Base-by-base conservation (phyloP, 2,113 vertebrate genomes). In the Chaetodon auriga region DNA sequence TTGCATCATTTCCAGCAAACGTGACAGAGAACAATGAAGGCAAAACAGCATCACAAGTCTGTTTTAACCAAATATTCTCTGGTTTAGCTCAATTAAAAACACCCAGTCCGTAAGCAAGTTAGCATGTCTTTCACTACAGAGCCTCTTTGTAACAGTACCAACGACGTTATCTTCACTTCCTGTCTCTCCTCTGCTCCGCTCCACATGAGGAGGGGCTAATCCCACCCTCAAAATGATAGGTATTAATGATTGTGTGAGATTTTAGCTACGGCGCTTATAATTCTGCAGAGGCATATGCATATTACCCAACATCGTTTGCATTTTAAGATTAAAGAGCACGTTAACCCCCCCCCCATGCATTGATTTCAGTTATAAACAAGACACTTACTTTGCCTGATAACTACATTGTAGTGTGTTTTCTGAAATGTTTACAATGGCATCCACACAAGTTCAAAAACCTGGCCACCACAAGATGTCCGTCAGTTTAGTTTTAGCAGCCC, bases 1-100 rank as follows among this genome's bases (percentile, higher is more conserved):
- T 90, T 55, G 84, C 92, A 89, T 91, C 90, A 92, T 89, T 90
- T 89, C 86, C 68, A 90, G 68, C 75, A 88, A 93, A 93, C 89
- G 92, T 93, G 84, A 76, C 77, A 45, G 68, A 61, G 66, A 90
- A 84, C 89, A 81, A 86, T 68, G 73, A 81, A 51, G 38, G 25
- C 43, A 18, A 60, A 83, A 3, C 78, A 6, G 70, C 64, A 35
- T 21, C 79, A 0, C 21, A 6, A 41, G 12, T 48, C 55, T 16
- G 36, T 5, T n/a, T 25, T 0, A 35, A 14, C 54, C 58, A 15
- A 49, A 16, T n/a, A 36, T 3, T 1, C 30, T 2, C 30, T 30
- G 18, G 49, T 3, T 0, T 4, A 2, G 13, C 18, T 23, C 5
- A 12, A 7, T 0, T 3, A 5, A 36, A 64, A 53, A 16, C 23